These are phyloP conservation scores for Periophthalmus magnuspinnatus DNA, from an alignment of 2,797 vertebrate genomes.

Conservation along the genomic window DNA sequence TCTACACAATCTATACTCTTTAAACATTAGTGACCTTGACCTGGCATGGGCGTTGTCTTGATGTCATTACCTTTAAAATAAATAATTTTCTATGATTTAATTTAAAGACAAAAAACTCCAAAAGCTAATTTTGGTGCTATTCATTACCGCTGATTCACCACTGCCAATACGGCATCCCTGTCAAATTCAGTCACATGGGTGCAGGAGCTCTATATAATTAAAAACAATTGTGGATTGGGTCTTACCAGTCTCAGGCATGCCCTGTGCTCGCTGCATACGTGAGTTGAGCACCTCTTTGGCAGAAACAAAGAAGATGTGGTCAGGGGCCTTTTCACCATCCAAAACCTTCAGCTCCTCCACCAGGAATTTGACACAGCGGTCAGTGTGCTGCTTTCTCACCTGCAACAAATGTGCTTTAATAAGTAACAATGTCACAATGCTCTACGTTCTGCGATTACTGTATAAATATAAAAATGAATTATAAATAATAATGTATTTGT, in stretches of 20 bases:
- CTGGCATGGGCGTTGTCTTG: no score
- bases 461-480: background rate
- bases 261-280: conserved; percentile 92
- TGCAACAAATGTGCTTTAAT: conserved; percentile 25
- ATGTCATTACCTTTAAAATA: no score
- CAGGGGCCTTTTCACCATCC: conserved; percentile 85
- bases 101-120: no score
- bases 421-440: background rate
- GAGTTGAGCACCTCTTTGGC: conserved; percentile 97
- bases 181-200: no score
- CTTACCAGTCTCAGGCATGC: conserved; percentile 95
- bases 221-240: conserved; percentile 10
- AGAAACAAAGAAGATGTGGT: conserved; percentile 95
- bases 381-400: conserved; percentile 97
- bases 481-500: background rate
- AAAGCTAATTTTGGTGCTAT: no score
- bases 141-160: no score
- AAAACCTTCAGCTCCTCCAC: conserved; percentile 96
- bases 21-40: no score
- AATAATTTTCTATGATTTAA: no score
- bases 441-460: background rate
- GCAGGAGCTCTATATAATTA: background rate
- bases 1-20: no score
- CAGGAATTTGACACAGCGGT: conserved; percentile 92
- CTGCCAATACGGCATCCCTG: no score